phyloP scores from a whole-genome alignment of 2,797 vertebrate genomes.

The Cacajao melanocephalus region DNA sequence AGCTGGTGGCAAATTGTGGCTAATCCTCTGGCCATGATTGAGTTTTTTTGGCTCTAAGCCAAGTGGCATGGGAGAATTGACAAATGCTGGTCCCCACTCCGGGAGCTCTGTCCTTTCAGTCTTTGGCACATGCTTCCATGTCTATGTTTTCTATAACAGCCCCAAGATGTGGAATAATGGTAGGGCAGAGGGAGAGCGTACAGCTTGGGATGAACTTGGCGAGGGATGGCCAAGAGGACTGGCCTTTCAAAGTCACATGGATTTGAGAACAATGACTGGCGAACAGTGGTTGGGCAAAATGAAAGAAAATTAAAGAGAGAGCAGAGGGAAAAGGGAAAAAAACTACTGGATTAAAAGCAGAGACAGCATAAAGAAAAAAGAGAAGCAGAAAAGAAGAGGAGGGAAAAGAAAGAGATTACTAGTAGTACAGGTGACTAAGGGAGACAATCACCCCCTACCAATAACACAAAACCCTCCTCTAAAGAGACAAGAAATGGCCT shows the following conservation, averaged over 20 bases:
- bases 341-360: background rate
- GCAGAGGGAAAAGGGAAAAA: background rate
- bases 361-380: background rate
- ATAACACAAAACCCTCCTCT: background rate
- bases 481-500: background rate
- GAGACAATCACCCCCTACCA: background rate
- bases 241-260: background rate
- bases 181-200: background rate
- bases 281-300: background rate
- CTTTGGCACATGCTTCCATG: background rate
- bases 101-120: background rate
- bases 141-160: background rate
- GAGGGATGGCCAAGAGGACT: background rate
- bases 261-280: background rate
- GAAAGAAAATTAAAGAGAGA: background rate
- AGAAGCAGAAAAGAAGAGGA: background rate
- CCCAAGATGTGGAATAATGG: background rate
- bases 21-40: background rate
- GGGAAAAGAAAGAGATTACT: background rate
- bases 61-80: too few species aligned
- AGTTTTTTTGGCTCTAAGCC: background rate
- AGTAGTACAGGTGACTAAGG: background rate
- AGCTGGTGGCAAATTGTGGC: background rate
- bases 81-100: background rate
- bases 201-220: background rate